Conservation (phyloP, 2,797 vertebrate genomes). For the Taenioides sp. region DNA sequence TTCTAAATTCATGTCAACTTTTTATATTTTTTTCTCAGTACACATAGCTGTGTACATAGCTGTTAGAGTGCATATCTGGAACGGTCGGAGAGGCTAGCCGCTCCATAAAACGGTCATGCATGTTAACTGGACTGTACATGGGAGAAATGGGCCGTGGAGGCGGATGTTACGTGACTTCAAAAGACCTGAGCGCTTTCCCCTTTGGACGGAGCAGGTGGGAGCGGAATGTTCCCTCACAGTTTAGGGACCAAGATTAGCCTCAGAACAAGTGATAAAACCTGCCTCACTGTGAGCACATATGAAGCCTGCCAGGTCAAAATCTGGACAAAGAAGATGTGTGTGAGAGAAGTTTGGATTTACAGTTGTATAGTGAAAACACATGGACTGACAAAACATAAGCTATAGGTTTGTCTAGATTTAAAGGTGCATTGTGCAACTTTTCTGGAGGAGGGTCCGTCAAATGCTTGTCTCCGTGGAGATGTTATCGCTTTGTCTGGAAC, state of each 20-base stretch:
- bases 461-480: too few relatives aligned
- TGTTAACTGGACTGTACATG: constrained; percentile 46
- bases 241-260: constrained; percentile 9
- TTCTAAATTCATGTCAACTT: background rate
- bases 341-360: background rate
- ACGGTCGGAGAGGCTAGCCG: constrained; percentile 34
- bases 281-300: background rate
- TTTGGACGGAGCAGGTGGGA: constrained; percentile 24
- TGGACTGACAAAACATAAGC: background rate
- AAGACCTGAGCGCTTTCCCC: constrained; percentile 22
- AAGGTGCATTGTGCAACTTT: background rate
- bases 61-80: constrained; percentile 14
- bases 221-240: constrained; percentile 39
- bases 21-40: background rate
- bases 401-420: background rate
- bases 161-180: constrained; percentile 63
- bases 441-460: too few relatives aligned
- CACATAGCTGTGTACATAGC: background rate
- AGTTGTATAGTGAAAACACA: background rate
- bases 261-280: constrained; percentile 2
- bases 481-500: too few relatives aligned
- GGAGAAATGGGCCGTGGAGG: constrained; percentile 61
- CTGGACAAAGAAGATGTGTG: background rate
- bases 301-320: background rate
- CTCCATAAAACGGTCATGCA: constrained; percentile 59